A percentile compares a stretch with the other conserved stretches of the same genome.
Evolutionary conservation across 2,113 vertebrate genomes (phyloP).

Genomic region (Rhipidura dahli): DNA sequence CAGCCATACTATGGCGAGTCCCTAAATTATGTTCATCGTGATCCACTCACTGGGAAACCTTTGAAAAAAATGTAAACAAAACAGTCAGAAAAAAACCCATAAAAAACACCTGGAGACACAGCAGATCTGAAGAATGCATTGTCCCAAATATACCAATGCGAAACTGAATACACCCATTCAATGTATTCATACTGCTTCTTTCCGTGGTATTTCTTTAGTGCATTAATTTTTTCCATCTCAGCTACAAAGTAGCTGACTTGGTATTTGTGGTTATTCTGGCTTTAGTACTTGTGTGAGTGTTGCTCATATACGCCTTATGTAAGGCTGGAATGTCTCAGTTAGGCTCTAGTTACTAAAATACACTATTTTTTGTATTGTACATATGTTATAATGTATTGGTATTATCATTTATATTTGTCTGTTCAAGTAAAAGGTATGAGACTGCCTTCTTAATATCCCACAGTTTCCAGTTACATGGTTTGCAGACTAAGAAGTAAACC

Average conservation of each 20-base stretch:
- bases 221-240: background rate
- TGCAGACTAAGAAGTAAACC: background rate
- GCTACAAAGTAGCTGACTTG: background rate
- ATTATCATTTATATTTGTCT: background rate
- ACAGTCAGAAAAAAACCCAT: constrained; percentile 63
- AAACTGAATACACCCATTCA: background rate
- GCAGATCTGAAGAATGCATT: background rate
- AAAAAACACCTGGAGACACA: constrained; percentile 6
- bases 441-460: background rate
- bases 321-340: background rate
- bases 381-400: background rate
- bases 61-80: constrained; percentile 61
- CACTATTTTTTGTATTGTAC: background rate
- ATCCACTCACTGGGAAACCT: constrained; percentile 94
- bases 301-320: background rate
- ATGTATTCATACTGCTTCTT: background rate
- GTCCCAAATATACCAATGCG: background rate
- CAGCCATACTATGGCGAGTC: constrained; percentile 97
- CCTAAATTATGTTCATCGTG: constrained; percentile 94
- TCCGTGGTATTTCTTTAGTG: background rate
- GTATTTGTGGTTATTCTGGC: background rate
- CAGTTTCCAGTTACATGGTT: background rate
- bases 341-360: background rate
- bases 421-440: background rate
- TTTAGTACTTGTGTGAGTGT: background rate